Percentiles rank a stretch among this genome's conserved stretches.
Evolutionary conservation across 2,888 invertebrate species (phyloP).

Genomic region (Listrodromus nycthemerus): DNA sequence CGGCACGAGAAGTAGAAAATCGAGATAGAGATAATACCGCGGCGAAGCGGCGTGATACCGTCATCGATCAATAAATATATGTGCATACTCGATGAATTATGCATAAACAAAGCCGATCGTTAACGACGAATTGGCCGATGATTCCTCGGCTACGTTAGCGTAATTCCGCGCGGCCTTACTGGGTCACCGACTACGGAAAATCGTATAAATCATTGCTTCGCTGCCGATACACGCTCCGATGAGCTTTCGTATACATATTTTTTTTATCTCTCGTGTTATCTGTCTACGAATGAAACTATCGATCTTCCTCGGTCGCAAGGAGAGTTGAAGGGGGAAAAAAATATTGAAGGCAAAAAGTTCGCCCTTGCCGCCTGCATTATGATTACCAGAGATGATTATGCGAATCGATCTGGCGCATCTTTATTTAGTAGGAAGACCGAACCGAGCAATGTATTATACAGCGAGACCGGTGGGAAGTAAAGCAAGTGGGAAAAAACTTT

Average conservation of each 20-base stretch:
- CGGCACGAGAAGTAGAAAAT: conserved; percentile 29
- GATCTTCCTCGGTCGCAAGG: background rate
- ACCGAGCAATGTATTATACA: conserved; percentile 11
- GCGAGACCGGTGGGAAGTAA: conserved; percentile 5
- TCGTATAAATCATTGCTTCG: conserved; percentile 38
- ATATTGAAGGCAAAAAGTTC: background rate
- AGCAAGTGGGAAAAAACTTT: conserved; percentile 61
- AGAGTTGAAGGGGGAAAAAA: background rate
- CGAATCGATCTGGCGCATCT: conserved; percentile 19
- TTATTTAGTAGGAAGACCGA: conserved; percentile 40
- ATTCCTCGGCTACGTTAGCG: conserved; percentile 30
- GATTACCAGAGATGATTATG: conserved; percentile 24
- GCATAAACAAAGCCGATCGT: conserved; percentile 49
- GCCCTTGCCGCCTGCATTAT: background rate
- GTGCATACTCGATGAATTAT: conserved; percentile 31
- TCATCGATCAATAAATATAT: conserved; percentile 29
- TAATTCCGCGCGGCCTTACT: conserved; percentile 23
- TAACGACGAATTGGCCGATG: conserved; percentile 44
- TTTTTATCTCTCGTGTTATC: background rate
- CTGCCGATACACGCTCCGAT: conserved; percentile 3
- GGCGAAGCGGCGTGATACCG: conserved; percentile 31
- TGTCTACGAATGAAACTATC: background rate
- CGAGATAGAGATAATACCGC: conserved; percentile 22
- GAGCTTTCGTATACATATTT: conserved; percentile 2
- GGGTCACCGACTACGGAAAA: conserved; percentile 19